These are phyloP conservation scores for Spongia lamella DNA, from an alignment of 37 sponge, comb jelly and placozoan genomes.

Conservation along the genomic window DNA sequence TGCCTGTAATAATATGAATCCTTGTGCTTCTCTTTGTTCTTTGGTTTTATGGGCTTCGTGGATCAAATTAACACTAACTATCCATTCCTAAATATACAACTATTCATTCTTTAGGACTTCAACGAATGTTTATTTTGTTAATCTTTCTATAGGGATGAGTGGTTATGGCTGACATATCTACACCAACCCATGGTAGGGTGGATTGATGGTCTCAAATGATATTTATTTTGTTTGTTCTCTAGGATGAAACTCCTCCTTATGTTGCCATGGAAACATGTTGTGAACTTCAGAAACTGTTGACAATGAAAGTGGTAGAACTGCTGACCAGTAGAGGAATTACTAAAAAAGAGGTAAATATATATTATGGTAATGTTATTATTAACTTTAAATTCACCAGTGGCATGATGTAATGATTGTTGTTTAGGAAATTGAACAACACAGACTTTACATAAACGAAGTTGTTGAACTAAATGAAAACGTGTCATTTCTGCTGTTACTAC, in stretches of 20 bases:
- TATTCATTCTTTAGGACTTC: no score
- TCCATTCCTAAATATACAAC: no score
- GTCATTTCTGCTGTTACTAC: slow-evolving; percentile 72
- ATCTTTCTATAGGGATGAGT: slow-evolving; percentile 54
- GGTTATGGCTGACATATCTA: slow-evolving; percentile 63
- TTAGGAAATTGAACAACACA: slow-evolving; percentile 56
- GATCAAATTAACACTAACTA: no score
- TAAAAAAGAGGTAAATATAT: background rate
- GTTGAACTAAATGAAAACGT: slow-evolving; percentile 84
- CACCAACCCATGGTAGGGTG: background rate
- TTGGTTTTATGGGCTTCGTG: no score
- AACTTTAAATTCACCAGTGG: background rate
- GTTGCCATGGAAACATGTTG: background rate
- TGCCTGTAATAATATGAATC: no score
- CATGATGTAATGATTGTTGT: no score
- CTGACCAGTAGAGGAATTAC: no score
- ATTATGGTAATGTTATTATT: background rate
- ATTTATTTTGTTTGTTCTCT: no score
- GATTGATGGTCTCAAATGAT: no score
- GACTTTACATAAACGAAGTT: slow-evolving; percentile 73
- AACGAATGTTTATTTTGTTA: background rate
- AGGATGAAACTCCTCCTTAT: background rate
- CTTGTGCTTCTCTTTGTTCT: no score
- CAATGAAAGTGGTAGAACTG: background rate
- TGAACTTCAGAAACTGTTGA: background rate